Percentiles rank a stretch among this genome's conserved stretches.
phyloP scores from a whole-genome alignment of 2,797 vertebrate genomes.

The Sebastiscus tertius region DNA sequence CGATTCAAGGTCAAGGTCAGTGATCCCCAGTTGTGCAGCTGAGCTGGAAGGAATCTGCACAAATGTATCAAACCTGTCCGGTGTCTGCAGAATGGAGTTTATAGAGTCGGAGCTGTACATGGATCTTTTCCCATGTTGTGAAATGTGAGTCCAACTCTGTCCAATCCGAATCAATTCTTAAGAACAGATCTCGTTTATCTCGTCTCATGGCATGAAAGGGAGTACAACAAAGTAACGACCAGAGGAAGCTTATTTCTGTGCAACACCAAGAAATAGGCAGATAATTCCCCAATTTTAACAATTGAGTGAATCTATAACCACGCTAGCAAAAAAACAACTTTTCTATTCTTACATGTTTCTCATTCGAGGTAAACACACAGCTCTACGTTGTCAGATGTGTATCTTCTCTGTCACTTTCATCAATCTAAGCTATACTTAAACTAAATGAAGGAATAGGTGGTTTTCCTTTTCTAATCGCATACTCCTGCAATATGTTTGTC shows the following conservation, averaged over 20 bases:
- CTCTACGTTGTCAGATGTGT: not conserved
- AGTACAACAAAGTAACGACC: not conserved
- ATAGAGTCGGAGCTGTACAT: not conserved
- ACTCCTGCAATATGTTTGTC: not conserved
- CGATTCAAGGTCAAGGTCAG: constrained; percentile 49
- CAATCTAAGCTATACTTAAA: not conserved
- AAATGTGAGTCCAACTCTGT: not conserved
- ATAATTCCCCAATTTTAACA: not conserved
- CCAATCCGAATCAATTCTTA: not conserved
- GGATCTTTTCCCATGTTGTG: not conserved
- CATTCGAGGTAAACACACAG: not conserved
- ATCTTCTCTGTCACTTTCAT: not conserved
- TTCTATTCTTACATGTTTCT: not conserved
- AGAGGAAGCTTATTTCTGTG: not conserved
- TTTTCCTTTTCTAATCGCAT: not conserved
- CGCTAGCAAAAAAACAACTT: not conserved
- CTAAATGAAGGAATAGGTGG: not conserved
- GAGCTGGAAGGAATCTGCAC: constrained; percentile 23
- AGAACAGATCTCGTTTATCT: not conserved
- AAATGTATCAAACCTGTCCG: constrained; percentile 38
- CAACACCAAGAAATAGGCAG: not conserved
- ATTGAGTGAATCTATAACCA: not conserved
- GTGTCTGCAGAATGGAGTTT: not conserved
- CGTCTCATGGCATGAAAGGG: not conserved
- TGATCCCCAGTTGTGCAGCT: constrained; percentile 37